Conservation (phyloP, 37 sponge, comb jelly and placozoan species). For the Agelas oroides region DNA sequence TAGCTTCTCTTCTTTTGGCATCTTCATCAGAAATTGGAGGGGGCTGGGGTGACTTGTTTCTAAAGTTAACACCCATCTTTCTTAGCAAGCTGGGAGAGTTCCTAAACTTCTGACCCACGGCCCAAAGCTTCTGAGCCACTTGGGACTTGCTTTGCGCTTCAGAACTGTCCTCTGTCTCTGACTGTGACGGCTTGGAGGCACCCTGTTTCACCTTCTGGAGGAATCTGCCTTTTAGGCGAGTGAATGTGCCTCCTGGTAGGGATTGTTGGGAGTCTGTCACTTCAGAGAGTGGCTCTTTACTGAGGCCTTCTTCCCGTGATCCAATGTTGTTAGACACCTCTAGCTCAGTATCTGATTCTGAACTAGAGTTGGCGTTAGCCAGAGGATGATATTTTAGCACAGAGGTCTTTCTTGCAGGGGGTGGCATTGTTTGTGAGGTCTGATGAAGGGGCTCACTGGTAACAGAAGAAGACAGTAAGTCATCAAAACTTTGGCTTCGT, state of each 20-base stretch:
- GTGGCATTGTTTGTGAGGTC: neutral
- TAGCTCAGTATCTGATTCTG: slow-evolving; percentile 9
- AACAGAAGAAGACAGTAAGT: slow-evolving; percentile 11
- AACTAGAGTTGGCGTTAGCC: neutral
- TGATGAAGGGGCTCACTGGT: slow-evolving; percentile 1
- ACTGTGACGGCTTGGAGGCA: no score
- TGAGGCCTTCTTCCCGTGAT: no score
- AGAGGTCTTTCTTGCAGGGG: no score
- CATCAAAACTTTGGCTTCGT: slow-evolving; percentile 52
- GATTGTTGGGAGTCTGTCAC: no score
- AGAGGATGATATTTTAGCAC: neutral
- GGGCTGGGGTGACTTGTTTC: neutral
- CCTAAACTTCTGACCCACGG: slow-evolving; percentile 11
- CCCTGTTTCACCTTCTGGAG: neutral
- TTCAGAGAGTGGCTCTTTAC: no score
- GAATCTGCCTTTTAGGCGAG: slow-evolving; percentile 13
- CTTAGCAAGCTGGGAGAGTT: slow-evolving; percentile 18
- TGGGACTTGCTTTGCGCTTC: neutral
- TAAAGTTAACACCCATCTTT: neutral
- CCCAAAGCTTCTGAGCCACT: neutral
- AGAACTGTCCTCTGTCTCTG: no score
- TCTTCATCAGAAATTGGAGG: neutral
- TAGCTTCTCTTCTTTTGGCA: neutral
- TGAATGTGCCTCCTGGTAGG: neutral
- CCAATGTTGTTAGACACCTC: neutral